These are phyloP conservation scores for Botia kubotai DNA, from an alignment of 2,797 vertebrate species.

Conservation along the genomic window DNA sequence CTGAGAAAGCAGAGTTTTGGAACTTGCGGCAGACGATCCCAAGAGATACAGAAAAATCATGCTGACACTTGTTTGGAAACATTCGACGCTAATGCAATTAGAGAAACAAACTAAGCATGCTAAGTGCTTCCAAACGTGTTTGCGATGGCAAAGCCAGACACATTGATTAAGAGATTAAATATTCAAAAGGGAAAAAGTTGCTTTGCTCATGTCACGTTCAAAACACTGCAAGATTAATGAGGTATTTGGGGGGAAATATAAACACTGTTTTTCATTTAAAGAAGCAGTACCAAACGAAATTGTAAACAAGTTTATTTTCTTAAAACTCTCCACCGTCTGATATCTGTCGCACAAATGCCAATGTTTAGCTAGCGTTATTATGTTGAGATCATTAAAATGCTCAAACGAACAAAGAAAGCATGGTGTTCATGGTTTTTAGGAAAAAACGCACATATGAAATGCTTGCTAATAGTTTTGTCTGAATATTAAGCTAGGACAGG, in stretches of 20 bases:
- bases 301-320: not conserved
- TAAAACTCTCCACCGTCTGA: not conserved
- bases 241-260: conserved; percentile 47
- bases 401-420: too few species aligned
- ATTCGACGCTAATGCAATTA: conserved; percentile 37
- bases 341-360: too few species aligned
- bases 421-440: too few species aligned
- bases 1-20: conserved; percentile 15
- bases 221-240: conserved; percentile 75
- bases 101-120: conserved; percentile 43
- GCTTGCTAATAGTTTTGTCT: not conserved
- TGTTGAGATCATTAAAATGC: too few species aligned
- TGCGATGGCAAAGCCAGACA: conserved; percentile 41
- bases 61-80: conserved; percentile 39
- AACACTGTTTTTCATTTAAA: not conserved
- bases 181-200: conserved; percentile 78
- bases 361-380: too few species aligned
- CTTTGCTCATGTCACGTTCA: conserved; percentile 73
- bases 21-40: conserved; percentile 16
- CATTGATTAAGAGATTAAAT: conserved; percentile 70
- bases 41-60: conserved; percentile 33
- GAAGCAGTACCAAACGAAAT: not conserved
- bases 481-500: not conserved
- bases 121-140: conserved; percentile 41
- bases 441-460: too few species aligned